A percentile compares a stretch with the other conserved stretches of the same genome.
Conservation (phyloP, 2,113 vertebrate species). For the Seriola quinqueradiata region DNA sequence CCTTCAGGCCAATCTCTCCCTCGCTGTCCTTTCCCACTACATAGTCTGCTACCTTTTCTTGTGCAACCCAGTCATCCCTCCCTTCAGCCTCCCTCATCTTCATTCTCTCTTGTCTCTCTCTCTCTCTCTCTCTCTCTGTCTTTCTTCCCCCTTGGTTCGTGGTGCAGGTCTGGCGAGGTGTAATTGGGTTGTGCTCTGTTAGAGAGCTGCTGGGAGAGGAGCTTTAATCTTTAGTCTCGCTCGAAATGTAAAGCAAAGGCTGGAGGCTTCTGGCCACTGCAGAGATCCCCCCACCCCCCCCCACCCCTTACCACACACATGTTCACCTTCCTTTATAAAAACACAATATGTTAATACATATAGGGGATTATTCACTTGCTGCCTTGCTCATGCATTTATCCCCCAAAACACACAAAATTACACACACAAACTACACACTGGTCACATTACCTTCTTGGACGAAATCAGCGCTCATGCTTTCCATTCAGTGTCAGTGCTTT, state of each 20-base stretch:
- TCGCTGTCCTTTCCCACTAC: conserved; percentile 18
- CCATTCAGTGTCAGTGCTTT: conserved; percentile 36
- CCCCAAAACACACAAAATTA: background rate
- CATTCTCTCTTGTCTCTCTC: conserved; percentile 37
- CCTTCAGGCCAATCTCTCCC: conserved; percentile 27
- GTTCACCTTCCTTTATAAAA: conserved; percentile 27
- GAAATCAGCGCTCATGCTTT: conserved; percentile 5
- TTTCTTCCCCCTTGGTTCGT: conserved; percentile 34
- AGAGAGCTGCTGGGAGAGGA: conserved; percentile 64
- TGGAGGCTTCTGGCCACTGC: conserved; percentile 63
- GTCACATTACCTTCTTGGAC: conserved; percentile 17
- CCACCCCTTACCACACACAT: background rate
- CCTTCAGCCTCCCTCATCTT: conserved; percentile 41
- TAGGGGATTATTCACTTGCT: conserved; percentile 32
- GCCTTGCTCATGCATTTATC: background rate
- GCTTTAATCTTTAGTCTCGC: conserved; percentile 84
- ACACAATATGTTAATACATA: conserved; percentile 20
- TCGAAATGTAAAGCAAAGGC: conserved; percentile 77
- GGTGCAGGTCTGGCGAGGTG: conserved; percentile 69
- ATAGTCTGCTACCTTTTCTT: conserved; percentile 14
- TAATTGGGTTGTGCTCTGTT: conserved; percentile 77
- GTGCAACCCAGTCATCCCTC: conserved; percentile 25
- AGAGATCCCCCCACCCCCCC: conserved; percentile 37
- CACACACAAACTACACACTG: conserved; percentile 13
- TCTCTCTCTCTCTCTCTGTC: conserved; percentile 24